Conservation (phyloP, 1,140 invertebrate genomes). For the Drosophila rufa region DNA sequence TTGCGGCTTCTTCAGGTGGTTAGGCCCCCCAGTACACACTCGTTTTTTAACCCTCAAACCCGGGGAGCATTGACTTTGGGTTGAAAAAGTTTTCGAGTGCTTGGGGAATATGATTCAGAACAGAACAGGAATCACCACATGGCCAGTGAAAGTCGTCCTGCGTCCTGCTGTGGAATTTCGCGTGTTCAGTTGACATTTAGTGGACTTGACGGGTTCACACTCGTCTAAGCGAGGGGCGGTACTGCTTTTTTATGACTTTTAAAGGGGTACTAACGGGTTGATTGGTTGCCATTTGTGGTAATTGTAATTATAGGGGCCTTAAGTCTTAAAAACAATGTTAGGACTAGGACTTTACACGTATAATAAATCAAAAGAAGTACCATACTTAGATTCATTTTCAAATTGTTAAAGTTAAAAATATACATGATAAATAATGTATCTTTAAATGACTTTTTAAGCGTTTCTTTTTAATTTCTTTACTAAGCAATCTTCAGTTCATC, state of each 20-base stretch:
- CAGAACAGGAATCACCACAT: slow-evolving; percentile 34
- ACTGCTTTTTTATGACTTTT: slow-evolving; percentile 55
- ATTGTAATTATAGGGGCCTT: not conserved
- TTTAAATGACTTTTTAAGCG: not conserved
- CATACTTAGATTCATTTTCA: no score
- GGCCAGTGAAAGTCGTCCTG: slow-evolving; percentile 70
- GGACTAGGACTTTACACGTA: no score
- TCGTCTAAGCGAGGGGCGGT: slow-evolving; percentile 65
- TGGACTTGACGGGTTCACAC: slow-evolving; percentile 75
- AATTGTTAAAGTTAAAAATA: not conserved
- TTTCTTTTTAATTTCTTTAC: not conserved
- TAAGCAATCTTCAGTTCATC: slow-evolving; percentile 15
- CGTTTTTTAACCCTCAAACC: slow-evolving; percentile 8
- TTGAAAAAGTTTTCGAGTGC: slow-evolving; percentile 38
- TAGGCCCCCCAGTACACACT: not conserved
- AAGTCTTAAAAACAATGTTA: not conserved
- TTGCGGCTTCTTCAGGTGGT: slow-evolving; percentile 62
- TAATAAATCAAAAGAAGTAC: not conserved
- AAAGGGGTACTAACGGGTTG: slow-evolving; percentile 24
- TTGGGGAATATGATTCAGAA: slow-evolving; percentile 53
- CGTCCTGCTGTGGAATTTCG: slow-evolving; percentile 60
- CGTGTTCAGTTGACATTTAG: slow-evolving; percentile 80
- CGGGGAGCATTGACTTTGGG: slow-evolving; percentile 46
- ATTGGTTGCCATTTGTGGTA: slow-evolving; percentile 17
- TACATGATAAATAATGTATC: not conserved